phyloP scores from a whole-genome alignment of 2,113 vertebrate genomes.

The Mesitornis unicolor region DNA sequence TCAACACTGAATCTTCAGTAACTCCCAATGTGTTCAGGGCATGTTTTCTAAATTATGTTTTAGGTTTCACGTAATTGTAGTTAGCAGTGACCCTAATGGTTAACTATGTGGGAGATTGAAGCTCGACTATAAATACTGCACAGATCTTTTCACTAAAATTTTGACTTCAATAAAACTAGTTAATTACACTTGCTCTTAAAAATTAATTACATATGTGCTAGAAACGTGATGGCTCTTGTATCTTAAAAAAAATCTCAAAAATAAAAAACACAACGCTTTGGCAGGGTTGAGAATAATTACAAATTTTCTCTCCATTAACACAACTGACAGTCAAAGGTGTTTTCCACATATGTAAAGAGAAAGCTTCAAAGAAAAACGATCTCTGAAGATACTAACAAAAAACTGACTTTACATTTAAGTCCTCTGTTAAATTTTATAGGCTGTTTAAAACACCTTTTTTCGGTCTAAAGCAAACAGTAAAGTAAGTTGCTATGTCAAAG shows the following conservation, averaged over 20 bases:
- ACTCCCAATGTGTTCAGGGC: not conserved
- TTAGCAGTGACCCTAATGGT: constrained; percentile 28
- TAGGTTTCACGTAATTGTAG: not conserved
- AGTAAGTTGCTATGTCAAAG: not conserved
- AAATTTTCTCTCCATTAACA: constrained; percentile 61
- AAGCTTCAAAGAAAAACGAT: constrained; percentile 52
- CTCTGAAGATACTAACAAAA: constrained; percentile 24
- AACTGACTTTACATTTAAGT: constrained; percentile 2
- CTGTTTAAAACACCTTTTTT: constrained; percentile 9
- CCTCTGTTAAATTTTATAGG: not conserved
- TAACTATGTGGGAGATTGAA: constrained; percentile 27
- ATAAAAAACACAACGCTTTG: constrained; percentile 52
- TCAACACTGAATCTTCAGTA: not conserved
- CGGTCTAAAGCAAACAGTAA: not conserved
- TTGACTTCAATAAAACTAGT: constrained; percentile 52
- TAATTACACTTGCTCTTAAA: constrained; percentile 55
- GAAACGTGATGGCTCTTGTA: constrained; percentile 70
- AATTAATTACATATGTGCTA: constrained; percentile 55
- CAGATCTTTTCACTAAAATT: not conserved
- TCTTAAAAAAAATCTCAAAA: constrained; percentile 48
- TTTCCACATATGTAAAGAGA: constrained; percentile 65
- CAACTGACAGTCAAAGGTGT: constrained; percentile 63
- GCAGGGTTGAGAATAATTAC: constrained; percentile 62
- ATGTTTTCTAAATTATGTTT: not conserved
- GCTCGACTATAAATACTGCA: not conserved